Evolutionary conservation across 2,888 invertebrate genomes (phyloP).

Genomic region (Caprella mutica): DNA sequence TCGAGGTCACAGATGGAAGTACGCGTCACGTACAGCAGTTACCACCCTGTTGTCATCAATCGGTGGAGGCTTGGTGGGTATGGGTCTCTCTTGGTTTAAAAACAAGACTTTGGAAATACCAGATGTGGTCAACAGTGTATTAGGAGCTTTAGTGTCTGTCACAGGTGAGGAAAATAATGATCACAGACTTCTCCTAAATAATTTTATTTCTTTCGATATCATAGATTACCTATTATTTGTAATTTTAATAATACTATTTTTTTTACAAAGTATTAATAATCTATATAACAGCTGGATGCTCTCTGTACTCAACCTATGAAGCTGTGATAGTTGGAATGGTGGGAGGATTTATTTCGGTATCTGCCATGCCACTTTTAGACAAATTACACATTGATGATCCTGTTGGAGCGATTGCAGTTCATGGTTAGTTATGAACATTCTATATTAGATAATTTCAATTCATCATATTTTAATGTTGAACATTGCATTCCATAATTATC

Average conservation of each 20-base stretch:
- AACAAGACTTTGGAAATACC: slow-evolving; percentile 44
- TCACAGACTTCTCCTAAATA: too few species aligned
- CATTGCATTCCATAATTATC: too few species aligned
- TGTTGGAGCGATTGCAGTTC: slow-evolving; percentile 80
- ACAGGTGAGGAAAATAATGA: slow-evolving; percentile 49
- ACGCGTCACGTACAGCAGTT: slow-evolving; percentile 76
- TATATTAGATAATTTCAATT: background rate
- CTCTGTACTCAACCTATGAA: slow-evolving; percentile 75
- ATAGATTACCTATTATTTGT: too few species aligned
- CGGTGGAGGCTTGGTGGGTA: slow-evolving; percentile 67
- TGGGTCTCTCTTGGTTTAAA: slow-evolving; percentile 21
- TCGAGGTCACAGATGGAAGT: slow-evolving; percentile 78
- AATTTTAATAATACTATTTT: too few species aligned
- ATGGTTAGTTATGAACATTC: slow-evolving; percentile 47
- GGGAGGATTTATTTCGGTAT: slow-evolving; percentile 61
- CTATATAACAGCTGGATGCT: slow-evolving; percentile 73
- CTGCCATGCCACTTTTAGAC: slow-evolving; percentile 63
- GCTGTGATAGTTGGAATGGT: slow-evolving; percentile 66
- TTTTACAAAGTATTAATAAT: too few species aligned
- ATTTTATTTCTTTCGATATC: too few species aligned
- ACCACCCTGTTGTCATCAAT: slow-evolving; percentile 84
- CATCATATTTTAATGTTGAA: background rate
- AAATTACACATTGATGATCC: slow-evolving; percentile 72
- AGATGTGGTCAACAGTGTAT: slow-evolving; percentile 74
- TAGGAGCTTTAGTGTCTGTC: slow-evolving; percentile 74